phyloP scores from a whole-genome alignment of 1,140 invertebrate genomes.

The Drosophila baimaii region DNA sequence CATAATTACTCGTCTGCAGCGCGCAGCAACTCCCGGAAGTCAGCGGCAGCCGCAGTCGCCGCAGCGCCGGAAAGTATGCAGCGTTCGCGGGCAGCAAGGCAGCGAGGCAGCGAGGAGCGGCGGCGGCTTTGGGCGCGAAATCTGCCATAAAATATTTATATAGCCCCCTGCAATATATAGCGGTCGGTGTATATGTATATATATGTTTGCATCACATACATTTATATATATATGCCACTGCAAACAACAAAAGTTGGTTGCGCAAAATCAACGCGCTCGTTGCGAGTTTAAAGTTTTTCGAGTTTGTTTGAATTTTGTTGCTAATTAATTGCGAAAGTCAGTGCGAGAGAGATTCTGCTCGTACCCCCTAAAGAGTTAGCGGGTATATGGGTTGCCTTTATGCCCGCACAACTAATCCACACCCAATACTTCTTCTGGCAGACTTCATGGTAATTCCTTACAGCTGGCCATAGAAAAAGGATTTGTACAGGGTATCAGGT shows the following conservation, averaged over 20 bases:
- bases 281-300: slow-evolving; percentile 59
- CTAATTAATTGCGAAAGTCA: slow-evolving; percentile 80
- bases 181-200: slow-evolving; percentile 12
- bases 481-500: slow-evolving; percentile 5
- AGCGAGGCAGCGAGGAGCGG: slow-evolving; percentile 3
- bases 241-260: slow-evolving; percentile 64
- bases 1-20: slow-evolving; percentile 79
- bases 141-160: slow-evolving; percentile 78
- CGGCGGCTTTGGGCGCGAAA: slow-evolving; percentile 62
- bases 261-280: slow-evolving; percentile 64
- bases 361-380: slow-evolving; percentile 12
- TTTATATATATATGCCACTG: slow-evolving; percentile 46
- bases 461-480: neutral
- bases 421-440: neutral
- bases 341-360: slow-evolving; percentile 21
- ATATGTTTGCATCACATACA: slow-evolving; percentile 6
- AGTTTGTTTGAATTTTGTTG: slow-evolving; percentile 82
- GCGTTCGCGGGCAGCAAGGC: slow-evolving; percentile 32
- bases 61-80: slow-evolving; percentile 73
- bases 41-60: slow-evolving; percentile 62
- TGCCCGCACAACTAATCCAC: neutral
- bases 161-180: slow-evolving; percentile 34
- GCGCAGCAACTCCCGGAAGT: slow-evolving; percentile 76
- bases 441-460: neutral
- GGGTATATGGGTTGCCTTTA: slow-evolving; percentile 11